Percentiles rank a stretch among this genome's conserved stretches.
Conservation (phyloP, 2,888 invertebrate genomes). For the Peribatodes rhomboidaria region DNA sequence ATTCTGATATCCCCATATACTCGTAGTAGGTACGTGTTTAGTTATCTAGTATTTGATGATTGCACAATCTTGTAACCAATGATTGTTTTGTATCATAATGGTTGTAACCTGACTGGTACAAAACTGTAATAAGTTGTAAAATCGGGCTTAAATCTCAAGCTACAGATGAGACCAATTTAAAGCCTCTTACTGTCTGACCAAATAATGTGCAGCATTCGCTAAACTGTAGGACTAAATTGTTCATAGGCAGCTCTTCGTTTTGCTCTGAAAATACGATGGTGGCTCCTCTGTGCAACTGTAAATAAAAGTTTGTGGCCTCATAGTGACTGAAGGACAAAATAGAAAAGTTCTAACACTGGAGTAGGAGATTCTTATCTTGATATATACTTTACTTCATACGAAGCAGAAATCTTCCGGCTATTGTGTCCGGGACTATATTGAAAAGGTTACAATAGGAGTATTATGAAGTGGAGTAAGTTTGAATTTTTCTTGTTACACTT, state of each 20-base stretch:
- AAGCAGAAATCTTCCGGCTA: constrained; percentile 7
- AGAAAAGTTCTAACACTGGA: background rate
- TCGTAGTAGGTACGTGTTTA: too few species aligned
- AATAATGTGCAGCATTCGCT: background rate
- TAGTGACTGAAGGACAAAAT: constrained; percentile 1
- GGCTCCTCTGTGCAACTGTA: background rate
- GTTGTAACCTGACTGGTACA: too few species aligned
- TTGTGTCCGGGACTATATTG: constrained; percentile 23
- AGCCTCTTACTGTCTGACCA: too few species aligned
- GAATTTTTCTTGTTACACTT: background rate
- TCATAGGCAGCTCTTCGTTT: too few species aligned
- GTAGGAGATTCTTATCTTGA: constrained; percentile 6
- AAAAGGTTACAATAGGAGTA: constrained; percentile 3
- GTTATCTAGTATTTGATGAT: too few species aligned
- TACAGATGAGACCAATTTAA: too few species aligned
- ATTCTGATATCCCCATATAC: too few species aligned
- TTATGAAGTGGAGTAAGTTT: background rate
- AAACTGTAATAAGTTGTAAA: too few species aligned
- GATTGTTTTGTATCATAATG: too few species aligned
- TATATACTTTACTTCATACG: constrained; percentile 10
- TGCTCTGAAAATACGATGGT: too few species aligned
- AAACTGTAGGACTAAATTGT: too few species aligned
- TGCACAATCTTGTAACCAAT: background rate
- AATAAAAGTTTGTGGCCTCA: background rate
- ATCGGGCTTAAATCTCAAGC: too few species aligned